Evolutionary conservation across 1,140 invertebrate species (phyloP).

Genomic region (Drosophila nigrodunni): DNA sequence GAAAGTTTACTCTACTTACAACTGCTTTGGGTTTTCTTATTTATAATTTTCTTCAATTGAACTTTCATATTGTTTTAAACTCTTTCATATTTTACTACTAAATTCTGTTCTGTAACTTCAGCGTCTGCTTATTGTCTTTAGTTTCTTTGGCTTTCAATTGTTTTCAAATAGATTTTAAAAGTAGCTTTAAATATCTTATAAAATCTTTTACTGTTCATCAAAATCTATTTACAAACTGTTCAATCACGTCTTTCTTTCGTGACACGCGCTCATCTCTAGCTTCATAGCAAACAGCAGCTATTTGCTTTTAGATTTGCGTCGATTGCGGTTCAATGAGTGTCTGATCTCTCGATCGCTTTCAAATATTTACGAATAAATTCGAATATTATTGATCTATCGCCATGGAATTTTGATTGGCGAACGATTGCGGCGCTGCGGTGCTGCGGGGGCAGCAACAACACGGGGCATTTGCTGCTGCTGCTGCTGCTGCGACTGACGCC

Average conservation of each 20-base stretch:
- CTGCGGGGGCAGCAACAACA: conserved; percentile 48
- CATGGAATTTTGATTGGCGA: conserved; percentile 83
- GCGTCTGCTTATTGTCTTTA: too few relatives aligned
- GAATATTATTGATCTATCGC: conserved; percentile 56
- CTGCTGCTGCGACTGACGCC: conserved; percentile 61
- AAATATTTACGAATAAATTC: conserved; percentile 25
- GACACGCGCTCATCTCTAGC: conserved; percentile 31
- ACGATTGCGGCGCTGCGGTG: conserved; percentile 70
- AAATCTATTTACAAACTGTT: too few relatives aligned
- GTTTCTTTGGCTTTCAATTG: too few relatives aligned
- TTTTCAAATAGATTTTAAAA: too few relatives aligned
- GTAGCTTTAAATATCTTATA: too few relatives aligned
- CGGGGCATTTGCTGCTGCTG: conserved; percentile 43
- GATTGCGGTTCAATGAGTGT: conserved; percentile 8
- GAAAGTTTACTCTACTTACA: too few relatives aligned
- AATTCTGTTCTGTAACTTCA: too few relatives aligned
- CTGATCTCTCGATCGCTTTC: conserved; percentile 28
- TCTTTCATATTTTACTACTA: too few relatives aligned
- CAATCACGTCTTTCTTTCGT: conserved; percentile 7
- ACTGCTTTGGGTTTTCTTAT: too few relatives aligned
- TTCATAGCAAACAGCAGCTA: not conserved
- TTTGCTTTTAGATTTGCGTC: not conserved
- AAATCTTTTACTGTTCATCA: too few relatives aligned
- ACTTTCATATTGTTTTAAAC: too few relatives aligned
- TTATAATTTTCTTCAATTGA: too few relatives aligned